Percentiles rank a stretch among this genome's conserved stretches.
Evolutionary conservation across 2,113 vertebrate genomes (phyloP).

Genomic region (Pimephales promelas): DNA sequence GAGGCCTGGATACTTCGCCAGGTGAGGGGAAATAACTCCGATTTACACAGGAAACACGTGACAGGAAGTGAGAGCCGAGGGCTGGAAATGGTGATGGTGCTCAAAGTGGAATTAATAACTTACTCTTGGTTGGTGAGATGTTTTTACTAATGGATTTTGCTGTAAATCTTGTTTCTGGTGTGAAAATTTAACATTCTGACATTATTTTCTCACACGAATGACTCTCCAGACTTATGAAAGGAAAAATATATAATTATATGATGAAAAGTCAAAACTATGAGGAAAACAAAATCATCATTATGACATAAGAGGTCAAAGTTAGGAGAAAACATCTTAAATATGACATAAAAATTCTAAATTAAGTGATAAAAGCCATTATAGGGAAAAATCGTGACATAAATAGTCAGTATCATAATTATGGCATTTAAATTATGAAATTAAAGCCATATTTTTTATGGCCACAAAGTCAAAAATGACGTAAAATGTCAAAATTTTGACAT

Average conservation of each 20-base stretch:
- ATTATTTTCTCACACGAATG: too few species aligned
- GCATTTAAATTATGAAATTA: too few species aligned
- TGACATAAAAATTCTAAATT: too few species aligned
- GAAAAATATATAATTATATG: neutral
- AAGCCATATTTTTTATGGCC: too few species aligned
- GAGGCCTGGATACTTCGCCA: constrained; percentile 49
- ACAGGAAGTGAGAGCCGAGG: neutral
- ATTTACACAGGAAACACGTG: neutral
- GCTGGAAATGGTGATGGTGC: neutral
- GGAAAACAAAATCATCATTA: too few species aligned
- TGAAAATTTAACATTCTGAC: neutral
- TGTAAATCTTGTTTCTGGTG: neutral
- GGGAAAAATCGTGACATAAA: too few species aligned
- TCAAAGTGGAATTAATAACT: neutral
- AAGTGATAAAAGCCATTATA: too few species aligned
- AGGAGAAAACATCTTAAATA: too few species aligned
- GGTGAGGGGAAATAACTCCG: constrained; percentile 6
- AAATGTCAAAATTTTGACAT: neutral
- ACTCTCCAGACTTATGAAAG: too few species aligned
- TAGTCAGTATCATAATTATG: too few species aligned
- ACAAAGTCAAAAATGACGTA: too few species aligned
- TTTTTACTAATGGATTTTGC: neutral
- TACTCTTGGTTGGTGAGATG: neutral
- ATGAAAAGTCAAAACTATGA: neutral
- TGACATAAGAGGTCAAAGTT: too few species aligned